Percentiles rank a stretch among this genome's conserved stretches.
Conservation (phyloP, 1,140 invertebrate species). For the Samia ricini region DNA sequence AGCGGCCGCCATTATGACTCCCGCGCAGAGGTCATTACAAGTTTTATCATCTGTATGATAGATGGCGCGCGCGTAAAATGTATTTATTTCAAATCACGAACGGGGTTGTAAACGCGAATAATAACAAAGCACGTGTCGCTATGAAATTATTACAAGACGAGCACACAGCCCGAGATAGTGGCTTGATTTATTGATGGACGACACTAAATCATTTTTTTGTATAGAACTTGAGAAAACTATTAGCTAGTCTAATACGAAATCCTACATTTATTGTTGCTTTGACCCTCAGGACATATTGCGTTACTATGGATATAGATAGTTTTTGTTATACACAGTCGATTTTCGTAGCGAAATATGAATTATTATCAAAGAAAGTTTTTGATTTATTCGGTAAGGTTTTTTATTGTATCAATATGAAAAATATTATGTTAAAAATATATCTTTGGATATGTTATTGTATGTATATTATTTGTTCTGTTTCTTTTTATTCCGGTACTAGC, state of each 20-base stretch:
- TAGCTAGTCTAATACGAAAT: constrained; percentile 54
- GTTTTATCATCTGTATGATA: constrained; percentile 67
- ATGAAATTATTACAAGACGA: constrained; percentile 45
- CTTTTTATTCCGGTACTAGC: no score
- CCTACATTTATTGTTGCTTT: constrained; percentile 43
- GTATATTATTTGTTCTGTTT: no score
- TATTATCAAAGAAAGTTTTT: constrained; percentile 13
- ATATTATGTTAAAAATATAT: no score
- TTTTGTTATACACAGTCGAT: constrained; percentile 23
- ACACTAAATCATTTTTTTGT: constrained; percentile 69
- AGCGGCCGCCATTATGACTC: constrained; percentile 45
- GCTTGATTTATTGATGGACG: constrained; percentile 69
- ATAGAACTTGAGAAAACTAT: constrained; percentile 71
- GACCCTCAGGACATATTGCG: background rate
- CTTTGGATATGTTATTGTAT: no score
- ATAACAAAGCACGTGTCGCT: constrained; percentile 65
- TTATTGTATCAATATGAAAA: background rate
- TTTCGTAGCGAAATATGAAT: constrained; percentile 44
- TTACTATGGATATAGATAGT: background rate
- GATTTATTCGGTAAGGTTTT: background rate
- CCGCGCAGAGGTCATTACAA: constrained; percentile 48
- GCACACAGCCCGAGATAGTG: constrained; percentile 46
- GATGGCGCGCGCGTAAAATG: constrained; percentile 69
- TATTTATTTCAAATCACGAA: constrained; percentile 69
- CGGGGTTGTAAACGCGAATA: constrained; percentile 48